Base-by-base conservation (phyloP, 37 sponge, comb jelly and placozoan species). In the Dysidea cf. avara region DNA sequence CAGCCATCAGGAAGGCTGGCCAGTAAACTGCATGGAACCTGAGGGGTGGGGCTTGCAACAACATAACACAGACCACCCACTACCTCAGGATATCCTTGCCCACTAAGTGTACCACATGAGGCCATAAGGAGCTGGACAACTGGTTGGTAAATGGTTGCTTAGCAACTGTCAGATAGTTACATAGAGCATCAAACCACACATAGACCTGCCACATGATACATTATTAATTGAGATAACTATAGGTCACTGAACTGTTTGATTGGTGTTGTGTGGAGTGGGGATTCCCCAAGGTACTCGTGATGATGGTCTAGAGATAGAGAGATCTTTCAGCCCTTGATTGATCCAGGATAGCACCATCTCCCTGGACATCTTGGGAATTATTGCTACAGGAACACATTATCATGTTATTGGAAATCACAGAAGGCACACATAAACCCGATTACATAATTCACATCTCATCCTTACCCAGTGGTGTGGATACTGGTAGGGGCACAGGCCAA, bases 121-220 rank as follows among this genome's bases (percentile, higher is more conserved):
- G 93, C 93, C 93, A 92, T 7, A 35, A n/a, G 66, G 69, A 22
- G 50, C 53, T 3, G 40, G 14, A 18, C 30, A 31, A 14, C 20
- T 56, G 58, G 9, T 25, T 60, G 36, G 35, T 51, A 55, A 20
- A 36, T 25, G 92, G 92, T 35, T 75, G 76, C 26, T 74, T 74
- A n/a, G 84, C 82, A 12, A 92, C 92, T 16, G 93, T 92, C 58
- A 92, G 93, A 69, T 92, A 92, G 82, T 92, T 92, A 14, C 87
- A 57, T 14, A 92, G 73, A 24, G 93, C 93, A 87, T 92, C 93
- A 74, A 92, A 54, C 93, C 93, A 92, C 34, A 92, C 93, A 54
- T 92, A 92, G 13, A 92, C 79, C 92, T 92, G 52, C 2, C 3
- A 20, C 0, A 25, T 51, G 64, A 50, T 7, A 68, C 53, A 49